Base-by-base conservation (phyloP, 1,140 invertebrate genomes). In the Drosophila arizonae region DNA sequence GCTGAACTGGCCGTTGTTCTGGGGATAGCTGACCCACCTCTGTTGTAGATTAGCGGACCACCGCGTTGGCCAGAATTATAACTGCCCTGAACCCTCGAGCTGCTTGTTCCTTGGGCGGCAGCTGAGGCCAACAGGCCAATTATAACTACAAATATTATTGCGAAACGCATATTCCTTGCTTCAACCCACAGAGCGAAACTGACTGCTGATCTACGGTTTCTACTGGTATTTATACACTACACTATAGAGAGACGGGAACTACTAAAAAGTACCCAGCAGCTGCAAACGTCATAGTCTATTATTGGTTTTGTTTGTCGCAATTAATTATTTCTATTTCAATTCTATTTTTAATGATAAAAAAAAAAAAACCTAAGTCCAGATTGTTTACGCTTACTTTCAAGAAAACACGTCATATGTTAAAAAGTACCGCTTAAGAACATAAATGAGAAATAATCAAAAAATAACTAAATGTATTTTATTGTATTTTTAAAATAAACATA, bases 111-210 rank as follows among this genome's bases (percentile, higher is more conserved):
- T 30, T 70, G 51, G 6, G 30, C 67, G 26, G 51, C 60, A 17
- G 30, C 60, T 4, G 63, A 43, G 39, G 60, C 60, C n/a, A 70
- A 24, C 51, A 63, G 24, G 4, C 21, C 33, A 36, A 62, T 11
- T 4, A 69, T 17, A 5, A 55, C 21, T n/a, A 62, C 60, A 2
- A 62, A 30, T 4, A 63, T 63, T 8, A 56, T 70, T 13, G 24
- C 39, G 21, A 39, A 21, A 56, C 67, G 58, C 60, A 63, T 70
- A 39, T 56, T 39, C 10, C 39, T 39, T 24, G 13, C 17, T 17
- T 17, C 26, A 15, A 13, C 21, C 10, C 36, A 33, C 26, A 30
- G 15, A 11, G 54, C 1, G 2, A 24, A n/a, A 68, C 50, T 69
- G 66, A 62, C 3, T 36, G 33, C 1, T 4, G 0, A 8, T 21